Base-by-base conservation (phyloP, 1,140 invertebrate species). In the Heliconius hewitsoni region DNA sequence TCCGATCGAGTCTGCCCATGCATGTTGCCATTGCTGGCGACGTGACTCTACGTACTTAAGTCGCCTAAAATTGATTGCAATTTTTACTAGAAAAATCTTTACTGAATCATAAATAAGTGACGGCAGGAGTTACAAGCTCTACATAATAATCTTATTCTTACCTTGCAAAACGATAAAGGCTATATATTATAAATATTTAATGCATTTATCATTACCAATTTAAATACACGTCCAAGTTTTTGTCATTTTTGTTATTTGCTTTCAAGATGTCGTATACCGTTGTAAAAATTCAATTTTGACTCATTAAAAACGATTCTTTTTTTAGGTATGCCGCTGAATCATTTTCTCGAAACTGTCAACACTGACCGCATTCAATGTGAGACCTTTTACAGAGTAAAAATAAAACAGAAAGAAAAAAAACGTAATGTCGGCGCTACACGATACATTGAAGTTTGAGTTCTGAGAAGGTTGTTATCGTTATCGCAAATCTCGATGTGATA, bases 331-430 rank as follows among this genome's bases (percentile, higher is more conserved):
- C 11, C 76, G 78, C 66, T 78, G 76, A 83, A 13, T 78, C 79
- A 80, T 76, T 75, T 76, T 81, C 80, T 78, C 46, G 74, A 81
- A 81, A 81, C 80, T 81, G 80, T 81, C 80, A 81, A 81, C 80
- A 78, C 76, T 78, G 80, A 73, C 76, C 73, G 73, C 50, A 70
- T 78, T 57, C 76, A 74, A 77, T 71, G 71, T 71, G 70, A 52
- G 42, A 66, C 78, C 39, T 71, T 79, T 75, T 55, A 60, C 78
- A 75, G 73, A 79, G 71, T 75, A 57, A 79, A 79, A 79, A 79
- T 37, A 76, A 70, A 46, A 46, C 16, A 16, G 13, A 16, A 16
- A 46, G 13, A 16, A 16, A 46, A 46, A 70, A 76, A 50, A 71
- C 16, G 39, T 74, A 46, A 74, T 74, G 66, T 79, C 57, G 77